Percentiles rank a stretch among this genome's conserved stretches.
These are phyloP conservation scores for Vicugna pacos DNA, from an alignment of 2,113 vertebrate species.

Conservation along the genomic window DNA sequence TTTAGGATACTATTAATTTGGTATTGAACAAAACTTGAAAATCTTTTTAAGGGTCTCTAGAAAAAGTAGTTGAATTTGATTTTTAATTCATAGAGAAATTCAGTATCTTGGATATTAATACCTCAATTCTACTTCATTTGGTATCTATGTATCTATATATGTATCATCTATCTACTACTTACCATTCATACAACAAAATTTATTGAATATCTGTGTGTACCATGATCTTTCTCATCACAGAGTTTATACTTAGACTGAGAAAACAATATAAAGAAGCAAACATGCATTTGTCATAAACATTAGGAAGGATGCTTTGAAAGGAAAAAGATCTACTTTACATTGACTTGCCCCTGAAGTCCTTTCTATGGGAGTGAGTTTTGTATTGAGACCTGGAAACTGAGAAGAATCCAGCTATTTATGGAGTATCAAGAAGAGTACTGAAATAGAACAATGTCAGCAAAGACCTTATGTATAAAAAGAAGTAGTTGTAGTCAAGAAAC, in stretches of 20 bases:
- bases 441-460: background rate
- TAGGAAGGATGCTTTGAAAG: background rate
- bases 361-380: background rate
- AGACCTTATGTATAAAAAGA: background rate
- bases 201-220: background rate
- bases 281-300: background rate
- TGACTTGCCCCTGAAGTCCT: background rate
- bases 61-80: background rate
- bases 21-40: background rate
- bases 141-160: background rate
- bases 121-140: background rate
- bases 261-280: background rate
- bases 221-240: background rate
- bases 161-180: background rate
- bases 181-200: background rate
- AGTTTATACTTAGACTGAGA: background rate
- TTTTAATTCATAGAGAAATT: background rate
- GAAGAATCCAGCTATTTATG: background rate
- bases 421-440: background rate
- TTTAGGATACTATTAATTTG: background rate
- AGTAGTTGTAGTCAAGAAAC: background rate
- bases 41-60: background rate
- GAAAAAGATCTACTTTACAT: background rate
- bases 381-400: background rate
- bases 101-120: background rate